phyloP scores from a whole-genome alignment of 2,113 vertebrate species.

The Psittacus erithacus region DNA sequence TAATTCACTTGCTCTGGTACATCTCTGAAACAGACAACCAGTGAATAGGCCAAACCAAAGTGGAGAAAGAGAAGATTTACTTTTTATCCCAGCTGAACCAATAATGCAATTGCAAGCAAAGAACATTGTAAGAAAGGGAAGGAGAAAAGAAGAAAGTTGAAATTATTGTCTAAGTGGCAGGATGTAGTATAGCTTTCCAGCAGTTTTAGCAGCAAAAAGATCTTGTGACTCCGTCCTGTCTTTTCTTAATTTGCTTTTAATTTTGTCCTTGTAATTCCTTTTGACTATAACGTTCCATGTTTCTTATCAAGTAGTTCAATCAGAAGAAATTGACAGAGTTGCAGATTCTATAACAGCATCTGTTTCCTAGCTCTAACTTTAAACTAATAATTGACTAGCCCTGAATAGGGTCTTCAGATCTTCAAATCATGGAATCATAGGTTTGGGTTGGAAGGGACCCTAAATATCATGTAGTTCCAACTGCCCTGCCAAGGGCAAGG shows the following conservation, averaged over 20 bases:
- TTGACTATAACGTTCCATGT: not conserved
- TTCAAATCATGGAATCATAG: not conserved
- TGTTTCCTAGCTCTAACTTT: not conserved
- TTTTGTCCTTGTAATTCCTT: not conserved
- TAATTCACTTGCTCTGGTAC: not conserved
- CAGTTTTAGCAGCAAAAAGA: not conserved
- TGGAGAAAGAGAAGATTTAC: not conserved
- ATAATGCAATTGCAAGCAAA: not conserved
- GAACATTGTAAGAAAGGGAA: not conserved
- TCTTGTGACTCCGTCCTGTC: not conserved
- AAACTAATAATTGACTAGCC: not conserved
- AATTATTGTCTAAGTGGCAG: not conserved
- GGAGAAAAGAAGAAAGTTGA: not conserved
- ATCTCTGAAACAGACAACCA: not conserved
- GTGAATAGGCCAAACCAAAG: not conserved
- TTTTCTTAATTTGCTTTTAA: not conserved
- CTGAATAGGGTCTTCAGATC: not conserved
- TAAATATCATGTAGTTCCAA: not conserved
- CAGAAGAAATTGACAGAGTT: not conserved
- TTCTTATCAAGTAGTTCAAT: not conserved
- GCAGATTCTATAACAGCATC: not conserved
- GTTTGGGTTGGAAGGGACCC: not conserved
- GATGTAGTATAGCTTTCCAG: not conserved
- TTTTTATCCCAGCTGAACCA: not conserved
- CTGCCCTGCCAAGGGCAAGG: not conserved